These are phyloP conservation scores for Mesocentrotus franciscanus DNA, from an alignment of 53 echinoderm and acorn worm species.

Conservation along the genomic window DNA sequence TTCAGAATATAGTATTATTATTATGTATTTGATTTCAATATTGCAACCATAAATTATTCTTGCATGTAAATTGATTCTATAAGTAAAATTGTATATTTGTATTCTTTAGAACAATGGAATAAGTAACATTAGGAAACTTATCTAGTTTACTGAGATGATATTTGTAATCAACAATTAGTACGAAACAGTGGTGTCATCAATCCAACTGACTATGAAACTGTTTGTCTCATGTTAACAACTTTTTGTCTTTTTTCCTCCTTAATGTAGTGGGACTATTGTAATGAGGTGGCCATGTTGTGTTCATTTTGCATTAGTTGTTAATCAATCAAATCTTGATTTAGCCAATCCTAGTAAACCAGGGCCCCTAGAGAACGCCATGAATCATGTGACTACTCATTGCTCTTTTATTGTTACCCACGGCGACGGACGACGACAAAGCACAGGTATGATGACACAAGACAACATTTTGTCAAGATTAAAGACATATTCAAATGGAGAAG, in stretches of 20 bases:
- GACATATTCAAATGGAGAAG: neutral
- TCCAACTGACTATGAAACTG: neutral
- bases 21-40: neutral
- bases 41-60: neutral
- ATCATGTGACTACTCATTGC: constrained; percentile 59
- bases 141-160: neutral
- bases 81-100: neutral
- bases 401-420: constrained; percentile 54
- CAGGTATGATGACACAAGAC: constrained; percentile 11
- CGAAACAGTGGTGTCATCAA: neutral
- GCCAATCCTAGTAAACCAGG: constrained; percentile 43
- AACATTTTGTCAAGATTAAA: constrained; percentile 16
- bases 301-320: constrained; percentile 62
- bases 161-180: neutral
- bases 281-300: constrained; percentile 61
- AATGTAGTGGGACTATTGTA: constrained; percentile 15
- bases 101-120: too few species aligned
- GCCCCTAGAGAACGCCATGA: constrained; percentile 54
- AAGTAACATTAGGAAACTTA: neutral
- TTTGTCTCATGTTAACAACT: neutral
- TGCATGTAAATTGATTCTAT: neutral
- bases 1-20: too few species aligned
- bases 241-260: neutral
- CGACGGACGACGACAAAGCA: neutral
- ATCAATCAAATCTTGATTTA: constrained; percentile 58